Evolutionary conservation across 2,888 invertebrate species (phyloP), one percentile per base, ranked within the genome.

Genomic region (Agriotes lineatus): DNA sequence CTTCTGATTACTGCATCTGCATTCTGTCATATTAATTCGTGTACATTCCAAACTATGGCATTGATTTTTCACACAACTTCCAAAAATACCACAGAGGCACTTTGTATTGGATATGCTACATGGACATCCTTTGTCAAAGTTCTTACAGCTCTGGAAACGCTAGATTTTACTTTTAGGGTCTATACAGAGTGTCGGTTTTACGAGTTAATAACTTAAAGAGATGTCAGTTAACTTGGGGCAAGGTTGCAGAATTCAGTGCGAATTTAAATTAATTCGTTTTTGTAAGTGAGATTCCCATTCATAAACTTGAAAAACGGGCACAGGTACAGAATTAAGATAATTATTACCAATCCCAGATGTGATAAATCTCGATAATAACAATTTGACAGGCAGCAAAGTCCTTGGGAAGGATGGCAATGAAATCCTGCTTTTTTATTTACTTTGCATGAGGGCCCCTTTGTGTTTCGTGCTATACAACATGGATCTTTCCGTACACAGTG

Each of bases 41-140:
- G 85, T 85, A 75, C 87, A 88, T 75, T 88, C 88, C 0, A 84
- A 82, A 0, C 86, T 87, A 71, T 86, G 86, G 65, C 88, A 88
- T 57, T 78, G 78, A 5, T 82, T 81, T 67, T 85, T 85, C 12
- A 84, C 50, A 60, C 88, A 88, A 1, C 82, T 79, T 0, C 87
- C 87, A 22, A 85, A 85, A 39, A 87, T 78, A 0, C 86, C 87
- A 73, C 88, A 88, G 0, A 71, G 73, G 67, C 87, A 87, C 0
- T 63, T 56, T 0, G 72, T 4, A 0, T 78, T 67, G 16, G 70
- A 35, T 25, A 79, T 73, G 0, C 63, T 30, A 67, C 87, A 86
- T 0, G 84, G 80, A 70, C 87, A 87, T 64, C 80, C 81, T 3
- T 75, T 82, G 19, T 76, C 69, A 14, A 79, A 75, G 1, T 72